Percentiles rank a stretch among this genome's conserved stretches.
These are phyloP conservation scores for Nerophis lumbriciformis DNA, from an alignment of 2,113 vertebrate species.

Conservation along the genomic window DNA sequence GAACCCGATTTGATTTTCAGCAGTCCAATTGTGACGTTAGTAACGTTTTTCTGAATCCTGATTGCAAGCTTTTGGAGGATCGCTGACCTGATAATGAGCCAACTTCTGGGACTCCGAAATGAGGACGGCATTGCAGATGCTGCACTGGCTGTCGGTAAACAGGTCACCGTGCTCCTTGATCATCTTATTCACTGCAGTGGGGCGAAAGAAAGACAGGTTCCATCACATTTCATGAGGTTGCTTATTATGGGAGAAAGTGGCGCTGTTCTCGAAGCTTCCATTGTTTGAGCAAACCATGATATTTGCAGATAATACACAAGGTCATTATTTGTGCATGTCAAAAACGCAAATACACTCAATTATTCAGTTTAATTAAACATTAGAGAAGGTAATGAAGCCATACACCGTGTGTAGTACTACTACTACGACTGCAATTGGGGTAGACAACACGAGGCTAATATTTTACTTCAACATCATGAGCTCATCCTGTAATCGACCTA, in stretches of 20 bases:
- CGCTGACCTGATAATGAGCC: conserved; percentile 92
- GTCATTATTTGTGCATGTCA: no score
- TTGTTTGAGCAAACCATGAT: no score
- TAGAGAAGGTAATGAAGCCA: no score
- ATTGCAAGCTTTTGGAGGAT: not conserved
- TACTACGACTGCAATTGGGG: no score
- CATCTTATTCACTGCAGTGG: conserved; percentile 82
- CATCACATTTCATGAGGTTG: conserved; percentile 15
- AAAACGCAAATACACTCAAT: no score
- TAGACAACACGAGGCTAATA: no score
- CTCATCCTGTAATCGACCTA: not conserved
- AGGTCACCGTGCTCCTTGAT: conserved; percentile 88
- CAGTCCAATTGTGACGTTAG: not conserved
- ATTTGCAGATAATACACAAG: no score
- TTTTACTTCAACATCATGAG: not conserved
- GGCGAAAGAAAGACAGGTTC: not conserved
- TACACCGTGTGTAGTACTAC: no score
- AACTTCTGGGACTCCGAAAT: conserved; percentile 96
- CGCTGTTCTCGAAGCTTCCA: no score
- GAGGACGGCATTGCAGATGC: conserved; percentile 92
- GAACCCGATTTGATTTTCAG: not conserved
- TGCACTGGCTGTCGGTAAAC: conserved; percentile 91
- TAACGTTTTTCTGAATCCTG: no score
- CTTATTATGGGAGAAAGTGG: not conserved
- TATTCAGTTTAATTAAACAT: no score